These are phyloP conservation scores for Thalassophryne amazonica DNA, from an alignment of 2,797 vertebrate genomes.

Conservation along the genomic window DNA sequence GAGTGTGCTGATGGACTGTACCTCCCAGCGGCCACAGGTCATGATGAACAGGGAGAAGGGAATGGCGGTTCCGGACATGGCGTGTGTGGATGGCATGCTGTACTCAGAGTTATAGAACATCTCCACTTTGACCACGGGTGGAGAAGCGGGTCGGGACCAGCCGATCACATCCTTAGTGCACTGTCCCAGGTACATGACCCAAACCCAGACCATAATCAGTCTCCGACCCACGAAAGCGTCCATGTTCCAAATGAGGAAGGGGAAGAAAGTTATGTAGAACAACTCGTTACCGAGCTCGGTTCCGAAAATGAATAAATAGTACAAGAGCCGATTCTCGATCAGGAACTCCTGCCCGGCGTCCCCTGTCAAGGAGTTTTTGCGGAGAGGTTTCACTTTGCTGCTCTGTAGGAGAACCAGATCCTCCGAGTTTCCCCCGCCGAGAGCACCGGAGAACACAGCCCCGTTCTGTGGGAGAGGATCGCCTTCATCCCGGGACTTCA, in stretches of 20 bases:
- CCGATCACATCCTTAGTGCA: conserved; percentile 95
- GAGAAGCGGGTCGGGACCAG: conserved; percentile 90
- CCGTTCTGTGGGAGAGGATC: conserved; percentile 50
- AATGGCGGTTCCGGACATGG: conserved; percentile 97
- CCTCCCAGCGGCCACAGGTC: conserved; percentile 92
- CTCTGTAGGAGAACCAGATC: not conserved
- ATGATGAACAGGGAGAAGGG: conserved; percentile 87
- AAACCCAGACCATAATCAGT: conserved; percentile 91
- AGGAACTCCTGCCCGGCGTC: conserved; percentile 84
- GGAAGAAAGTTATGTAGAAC: conserved; percentile 95
- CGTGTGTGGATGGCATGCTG: conserved; percentile 98
- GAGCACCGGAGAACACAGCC: not conserved
- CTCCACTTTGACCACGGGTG: conserved; percentile 94
- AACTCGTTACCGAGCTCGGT: conserved; percentile 96
- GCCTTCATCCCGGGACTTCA: conserved; percentile 3
- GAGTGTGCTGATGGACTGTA: conserved; percentile 42
- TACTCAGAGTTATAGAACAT: conserved; percentile 98
- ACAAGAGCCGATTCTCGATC: conserved; percentile 84
- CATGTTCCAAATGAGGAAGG: conserved; percentile 92
- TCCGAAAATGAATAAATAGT: conserved; percentile 89
- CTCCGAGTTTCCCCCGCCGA: conserved; percentile 7
- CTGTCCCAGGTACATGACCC: conserved; percentile 98
- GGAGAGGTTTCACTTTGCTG: conserved; percentile 70
- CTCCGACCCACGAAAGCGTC: conserved; percentile 86
- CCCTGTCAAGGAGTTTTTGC: conserved; percentile 90